Conservation (phyloP, 2,797 vertebrate genomes). For the Amblyraja radiata region DNA sequence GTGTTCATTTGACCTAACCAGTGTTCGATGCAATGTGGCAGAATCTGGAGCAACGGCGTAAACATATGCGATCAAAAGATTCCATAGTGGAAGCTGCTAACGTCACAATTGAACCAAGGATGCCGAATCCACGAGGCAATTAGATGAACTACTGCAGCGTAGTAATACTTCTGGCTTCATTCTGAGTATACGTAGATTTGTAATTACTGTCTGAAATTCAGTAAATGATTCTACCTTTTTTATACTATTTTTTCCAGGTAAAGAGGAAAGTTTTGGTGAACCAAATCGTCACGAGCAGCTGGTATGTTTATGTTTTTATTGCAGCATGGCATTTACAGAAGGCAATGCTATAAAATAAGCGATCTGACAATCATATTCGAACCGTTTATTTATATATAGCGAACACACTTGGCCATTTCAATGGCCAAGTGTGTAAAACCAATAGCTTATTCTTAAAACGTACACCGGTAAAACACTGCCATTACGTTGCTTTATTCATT, state of each 20-base stretch:
- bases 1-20: too few species aligned
- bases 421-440: too few species aligned
- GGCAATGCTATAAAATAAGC: too few species aligned
- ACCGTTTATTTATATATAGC: not conserved
- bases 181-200: not conserved
- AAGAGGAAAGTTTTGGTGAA: not conserved
- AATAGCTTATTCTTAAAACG: not conserved
- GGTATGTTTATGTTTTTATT: not conserved
- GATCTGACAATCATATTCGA: not conserved
- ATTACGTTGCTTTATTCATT: not conserved
- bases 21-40: too few species aligned
- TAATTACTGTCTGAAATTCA: not conserved
- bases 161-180: not conserved
- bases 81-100: not conserved
- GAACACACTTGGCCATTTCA: too few species aligned
- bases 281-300: too few species aligned
- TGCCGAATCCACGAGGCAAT: not conserved
- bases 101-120: too few species aligned
- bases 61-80: too few species aligned
- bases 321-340: not conserved
- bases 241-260: not conserved
- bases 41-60: too few species aligned
- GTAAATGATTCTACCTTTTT: not conserved
- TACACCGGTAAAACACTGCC: too few species aligned
- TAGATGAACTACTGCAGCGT: too few species aligned